A percentile compares a stretch with the other conserved stretches of the same genome.
phyloP scores from a whole-genome alignment of 2,113 vertebrate genomes.

The Motacilla alba region DNA sequence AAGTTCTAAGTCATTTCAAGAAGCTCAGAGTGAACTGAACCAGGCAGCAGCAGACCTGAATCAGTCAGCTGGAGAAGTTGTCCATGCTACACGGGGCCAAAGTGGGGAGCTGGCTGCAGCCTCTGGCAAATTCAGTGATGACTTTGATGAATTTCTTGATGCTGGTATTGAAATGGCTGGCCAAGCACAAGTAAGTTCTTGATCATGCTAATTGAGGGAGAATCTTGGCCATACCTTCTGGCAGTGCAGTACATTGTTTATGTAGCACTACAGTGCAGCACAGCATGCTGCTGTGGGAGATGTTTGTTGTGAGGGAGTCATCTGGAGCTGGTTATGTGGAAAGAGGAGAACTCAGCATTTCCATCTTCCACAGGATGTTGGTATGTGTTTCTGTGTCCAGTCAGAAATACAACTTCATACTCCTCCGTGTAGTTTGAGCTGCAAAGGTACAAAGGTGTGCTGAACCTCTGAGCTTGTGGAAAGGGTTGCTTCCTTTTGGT shows the following conservation, averaged over 20 bases:
- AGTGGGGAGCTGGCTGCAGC: conserved; percentile 92
- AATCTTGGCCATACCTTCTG: neutral
- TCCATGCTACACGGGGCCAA: conserved; percentile 92
- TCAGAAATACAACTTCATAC: fast-evolving
- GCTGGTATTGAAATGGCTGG: conserved; percentile 99
- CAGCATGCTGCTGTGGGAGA: neutral
- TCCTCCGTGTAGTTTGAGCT: neutral
- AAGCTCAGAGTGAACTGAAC: conserved; percentile 96
- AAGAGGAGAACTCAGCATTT: neutral
- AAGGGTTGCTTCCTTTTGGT: neutral
- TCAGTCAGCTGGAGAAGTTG: conserved; percentile 96
- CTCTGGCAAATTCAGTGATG: conserved; percentile 96
- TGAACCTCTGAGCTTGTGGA: neutral
- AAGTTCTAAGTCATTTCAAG: conserved; percentile 94
- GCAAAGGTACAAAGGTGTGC: neutral
- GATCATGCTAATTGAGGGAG: neutral
- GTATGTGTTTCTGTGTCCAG: neutral
- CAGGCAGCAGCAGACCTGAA: conserved; percentile 96
- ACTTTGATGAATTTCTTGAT: conserved; percentile 98
- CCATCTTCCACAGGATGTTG: neutral
- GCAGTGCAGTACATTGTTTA: neutral
- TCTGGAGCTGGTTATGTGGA: neutral
- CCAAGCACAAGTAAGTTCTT: conserved; percentile 87
- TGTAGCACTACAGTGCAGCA: neutral
- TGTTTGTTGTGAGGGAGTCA: neutral